These are phyloP conservation scores for Listrodromus nycthemerus DNA, from an alignment of 2,888 invertebrate species.

Conservation along the genomic window DNA sequence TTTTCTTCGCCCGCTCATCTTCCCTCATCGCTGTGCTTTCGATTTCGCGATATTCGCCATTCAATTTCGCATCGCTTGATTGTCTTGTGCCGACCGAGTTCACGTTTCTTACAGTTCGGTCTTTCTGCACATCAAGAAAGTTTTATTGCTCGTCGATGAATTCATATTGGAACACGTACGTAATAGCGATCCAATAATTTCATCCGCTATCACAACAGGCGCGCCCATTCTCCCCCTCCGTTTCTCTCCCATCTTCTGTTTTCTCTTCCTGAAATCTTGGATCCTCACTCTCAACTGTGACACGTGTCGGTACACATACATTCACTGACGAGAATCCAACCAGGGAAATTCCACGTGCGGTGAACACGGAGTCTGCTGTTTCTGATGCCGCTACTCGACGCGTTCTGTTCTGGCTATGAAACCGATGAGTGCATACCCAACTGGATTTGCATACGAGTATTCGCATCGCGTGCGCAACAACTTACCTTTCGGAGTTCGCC, in stretches of 20 bases:
- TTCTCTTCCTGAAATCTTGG: conserved; percentile 47
- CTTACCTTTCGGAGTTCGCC: conserved; percentile 36
- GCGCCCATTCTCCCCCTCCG: background rate
- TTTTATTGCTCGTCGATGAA: background rate
- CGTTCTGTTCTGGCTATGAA: conserved; percentile 35
- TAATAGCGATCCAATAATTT: conserved; percentile 6
- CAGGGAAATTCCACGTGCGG: conserved; percentile 31
- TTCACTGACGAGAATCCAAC: conserved; percentile 12
- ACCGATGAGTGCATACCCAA: conserved; percentile 74
- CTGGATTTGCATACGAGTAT: conserved; percentile 81
- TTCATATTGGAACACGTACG: background rate
- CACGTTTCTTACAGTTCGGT: background rate
- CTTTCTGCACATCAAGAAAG: background rate
- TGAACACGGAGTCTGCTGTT: conserved; percentile 14
- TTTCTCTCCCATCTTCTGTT: conserved; percentile 5
- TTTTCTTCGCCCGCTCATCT: conserved; percentile 52
- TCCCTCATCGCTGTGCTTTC: conserved; percentile 47
- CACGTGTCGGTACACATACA: conserved; percentile 32
- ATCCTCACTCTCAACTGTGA: conserved; percentile 38
- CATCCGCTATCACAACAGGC: conserved; percentile 13
- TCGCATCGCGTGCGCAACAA: conserved; percentile 71
- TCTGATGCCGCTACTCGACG: conserved; percentile 43
- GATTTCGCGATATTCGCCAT: conserved; percentile 52
- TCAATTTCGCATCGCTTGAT: conserved; percentile 30
- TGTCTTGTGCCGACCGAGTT: background rate